Base-by-base conservation (phyloP, 1,140 invertebrate species). In the Zaprionus ghesquierei region DNA sequence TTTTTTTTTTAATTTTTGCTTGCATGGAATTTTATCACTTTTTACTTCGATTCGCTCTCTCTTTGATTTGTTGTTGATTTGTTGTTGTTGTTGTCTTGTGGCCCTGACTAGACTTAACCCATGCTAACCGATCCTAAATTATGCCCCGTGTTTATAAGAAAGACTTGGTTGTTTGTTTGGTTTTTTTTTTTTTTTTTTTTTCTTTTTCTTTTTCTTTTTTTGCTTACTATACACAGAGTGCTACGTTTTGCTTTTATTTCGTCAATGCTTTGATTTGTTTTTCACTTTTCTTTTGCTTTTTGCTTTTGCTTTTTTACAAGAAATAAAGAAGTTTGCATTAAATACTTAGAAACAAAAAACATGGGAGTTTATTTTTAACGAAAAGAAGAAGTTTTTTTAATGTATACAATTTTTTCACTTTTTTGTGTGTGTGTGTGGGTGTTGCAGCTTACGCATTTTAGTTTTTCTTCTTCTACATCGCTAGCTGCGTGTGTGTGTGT, bases 181-280 rank as follows among this genome's bases (percentile, higher is more conserved):
- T 20, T 25, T 65, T 54, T 62, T 62, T 29, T 78, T 85, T 73
- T 77, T 79, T 70, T 61, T 49, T 79, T 56, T 56, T 76, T 20
- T 25, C n/a, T 70, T 61, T 49, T 79, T 56, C 53, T 76, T 20
- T 25, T 65, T 54, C 62, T 62, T 29, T 78, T 85, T 73, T 77
- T 79, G 82, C 82, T 87, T 87, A 86, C 75, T 86, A 81, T 86
- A 87, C 82, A 86, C 84, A 87, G 81, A 89, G 86, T 87, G 79
- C 84, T 87, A 82, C 61, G 64, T 69, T 82, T 86, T 87, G 75
- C 62, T 58, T 86, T 86, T 87, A 87, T 87, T 87, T 86, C 63
- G 63, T 73, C 72, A 81, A 81, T 76, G 46, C 44, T 58, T 72
- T 54, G 54, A 55, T 66, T 76, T 60, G 27, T 31, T 46, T 60